phyloP scores from a whole-genome alignment of 2,888 invertebrate genomes.

The Gnatocerus cornutus region DNA sequence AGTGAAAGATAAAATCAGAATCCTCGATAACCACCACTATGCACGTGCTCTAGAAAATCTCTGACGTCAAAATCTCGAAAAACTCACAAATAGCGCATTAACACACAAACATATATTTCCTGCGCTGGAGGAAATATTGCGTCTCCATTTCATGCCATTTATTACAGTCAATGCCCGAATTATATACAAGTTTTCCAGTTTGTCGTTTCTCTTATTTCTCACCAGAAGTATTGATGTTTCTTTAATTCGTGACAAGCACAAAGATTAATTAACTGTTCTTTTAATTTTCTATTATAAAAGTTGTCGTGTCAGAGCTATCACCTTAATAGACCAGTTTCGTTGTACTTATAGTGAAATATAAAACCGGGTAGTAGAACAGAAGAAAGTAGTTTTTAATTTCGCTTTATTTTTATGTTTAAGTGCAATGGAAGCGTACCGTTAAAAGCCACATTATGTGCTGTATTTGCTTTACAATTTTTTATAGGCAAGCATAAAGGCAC shows the following conservation, averaged over 20 bases:
- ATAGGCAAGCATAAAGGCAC: slow-evolving; percentile 8
- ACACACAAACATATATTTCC: slow-evolving; percentile 41
- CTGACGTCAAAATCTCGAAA: slow-evolving; percentile 39
- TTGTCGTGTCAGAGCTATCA: not conserved
- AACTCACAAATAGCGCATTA: slow-evolving; percentile 34
- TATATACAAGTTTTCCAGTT: slow-evolving; percentile 20
- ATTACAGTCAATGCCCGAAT: slow-evolving; percentile 32
- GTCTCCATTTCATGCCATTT: slow-evolving; percentile 34
- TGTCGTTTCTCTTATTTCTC: slow-evolving; percentile 7
- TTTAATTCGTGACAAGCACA: slow-evolving; percentile 9
- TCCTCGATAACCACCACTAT: slow-evolving; percentile 34
- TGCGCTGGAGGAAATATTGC: slow-evolving; percentile 20
- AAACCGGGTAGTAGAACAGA: not conserved
- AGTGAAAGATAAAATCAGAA: slow-evolving; percentile 30
- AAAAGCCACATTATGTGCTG: slow-evolving; percentile 6
- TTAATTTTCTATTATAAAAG: slow-evolving; percentile 17
- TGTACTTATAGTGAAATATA: not conserved
- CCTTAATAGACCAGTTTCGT: not conserved
- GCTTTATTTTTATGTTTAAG: slow-evolving; percentile 1
- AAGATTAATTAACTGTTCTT: slow-evolving; percentile 19
- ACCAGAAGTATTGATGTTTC: slow-evolving; percentile 19
- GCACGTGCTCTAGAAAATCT: slow-evolving; percentile 38
- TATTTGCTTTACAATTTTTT: slow-evolving; percentile 12
- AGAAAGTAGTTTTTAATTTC: not conserved
- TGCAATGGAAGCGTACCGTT: not conserved